Base-by-base conservation (phyloP, 2,888 invertebrate species). In the Agrochola circellaris region DNA sequence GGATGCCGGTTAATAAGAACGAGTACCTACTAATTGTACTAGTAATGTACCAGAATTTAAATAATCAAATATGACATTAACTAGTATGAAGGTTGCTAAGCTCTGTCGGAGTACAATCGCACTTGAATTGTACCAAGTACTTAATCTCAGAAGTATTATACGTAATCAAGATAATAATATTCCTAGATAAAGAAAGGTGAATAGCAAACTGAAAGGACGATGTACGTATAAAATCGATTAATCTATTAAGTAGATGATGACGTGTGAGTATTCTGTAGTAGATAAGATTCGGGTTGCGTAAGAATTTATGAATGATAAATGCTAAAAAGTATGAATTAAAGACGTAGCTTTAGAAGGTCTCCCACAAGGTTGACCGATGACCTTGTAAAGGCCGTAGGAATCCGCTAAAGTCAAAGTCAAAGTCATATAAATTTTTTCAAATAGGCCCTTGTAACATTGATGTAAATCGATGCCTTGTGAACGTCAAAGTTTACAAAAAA, bases 101-200 rank as follows among this genome's bases (percentile, higher is more conserved):
- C 73, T n/a, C 3, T 20, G 6, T n/a, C 30, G 15, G 8, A 51
- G 82, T 81, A 45, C 65, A 51, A 0, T n/a, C 6, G 34, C 34
- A 81, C 81, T 81, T 26, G 17, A 65, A 26, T 65, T 54, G 78
- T 23, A 81, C 81, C 7, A 23, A 78, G 6, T 23, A 0, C 5
- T 9, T 69, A 54, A 79, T 70, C 60, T 34, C 8, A 26, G 45
- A 26, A 38, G 38, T 38, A 48, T 70, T n/a, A 20, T 54, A 34
- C 34, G 3, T 34, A 34, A 67, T 61, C 5, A 26, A n/a, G 6
- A 70, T 81, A n/a, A 58, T 45, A 58, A 65, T 51, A 0, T 51
- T 9, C 11, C 2, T 51, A 80, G 20, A 42, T 80, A 64, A 5
- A 42, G 7, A 42, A 48, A 71, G 45, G 64, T 81, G 38, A 34